Evolutionary conservation across 2,888 invertebrate species (phyloP), one percentile per base, ranked within the genome.

Genomic region (Pachycephus smyrnensis): DNA sequence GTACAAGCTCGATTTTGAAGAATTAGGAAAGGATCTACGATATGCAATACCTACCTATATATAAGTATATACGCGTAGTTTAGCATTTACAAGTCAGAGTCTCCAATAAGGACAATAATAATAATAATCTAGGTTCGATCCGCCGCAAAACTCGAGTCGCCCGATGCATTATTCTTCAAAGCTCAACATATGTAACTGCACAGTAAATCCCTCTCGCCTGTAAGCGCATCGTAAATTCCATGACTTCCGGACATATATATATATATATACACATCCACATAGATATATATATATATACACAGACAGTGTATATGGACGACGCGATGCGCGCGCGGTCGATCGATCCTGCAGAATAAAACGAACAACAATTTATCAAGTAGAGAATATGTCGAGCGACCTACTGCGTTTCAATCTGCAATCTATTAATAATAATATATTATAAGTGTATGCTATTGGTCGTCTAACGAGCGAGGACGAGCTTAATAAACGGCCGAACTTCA

Each of bases 341-440:
- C 74, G 76, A 79, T 68, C 79, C 69, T n/a, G 36, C 76, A 40
- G 31, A 78, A 76, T 79, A 36, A 74, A 78, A 75, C 69, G 68
- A 23, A 75, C 71, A 74, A 76, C 73, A 76, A 77, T 77, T 23
- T 76, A 77, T 75, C 37, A 35, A 74, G 33, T 74, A 74, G 30
- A 74, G 74, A 35, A 36, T 69, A 82, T 79, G 80, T 81, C 83
- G 81, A 81, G 81, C 78, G 81, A 80, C 74, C 74, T 74, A 74
- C 74, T 35, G 74, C 74, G n/a, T 36, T 74, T 74, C 36, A 32
- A 33, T 74, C 33, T n/a, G 74, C 23, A 71, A 71, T 55, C 11
- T 33, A 31, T 32, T 32, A 73, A 36, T 33, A 30, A 36, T 73
- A 35, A 73, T 73, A 33, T 68, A 30, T 68, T n/a, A 4, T 71